Percentiles rank a stretch among this genome's conserved stretches.
Evolutionary conservation across 2,113 vertebrate genomes (phyloP).

Genomic region (Menura novaehollandiae): DNA sequence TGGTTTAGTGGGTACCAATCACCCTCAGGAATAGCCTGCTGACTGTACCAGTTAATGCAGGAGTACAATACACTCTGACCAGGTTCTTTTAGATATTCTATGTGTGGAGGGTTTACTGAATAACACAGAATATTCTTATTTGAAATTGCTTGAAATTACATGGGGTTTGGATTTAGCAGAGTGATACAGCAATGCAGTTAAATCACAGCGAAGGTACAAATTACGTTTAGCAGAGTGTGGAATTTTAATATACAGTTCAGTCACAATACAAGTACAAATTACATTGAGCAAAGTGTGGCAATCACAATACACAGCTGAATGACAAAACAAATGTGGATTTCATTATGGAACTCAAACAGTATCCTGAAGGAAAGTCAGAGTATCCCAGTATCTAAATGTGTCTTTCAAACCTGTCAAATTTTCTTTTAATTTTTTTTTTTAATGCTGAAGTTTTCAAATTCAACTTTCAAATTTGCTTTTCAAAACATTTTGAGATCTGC

Average conservation of each 20-base stretch:
- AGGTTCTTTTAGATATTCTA: neutral
- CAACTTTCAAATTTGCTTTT: neutral
- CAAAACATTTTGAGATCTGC: neutral
- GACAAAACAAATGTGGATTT: neutral
- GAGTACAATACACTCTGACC: neutral
- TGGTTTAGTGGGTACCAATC: neutral
- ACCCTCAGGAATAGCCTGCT: neutral
- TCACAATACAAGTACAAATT: neutral
- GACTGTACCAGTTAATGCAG: neutral
- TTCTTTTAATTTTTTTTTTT: neutral
- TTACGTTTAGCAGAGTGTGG: neutral
- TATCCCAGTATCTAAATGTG: neutral
- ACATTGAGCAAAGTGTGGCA: neutral
- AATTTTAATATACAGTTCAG: neutral
- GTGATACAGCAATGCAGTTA: neutral
- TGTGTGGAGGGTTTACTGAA: neutral
- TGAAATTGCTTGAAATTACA: neutral
- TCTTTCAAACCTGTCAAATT: neutral
- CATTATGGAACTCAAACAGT: neutral
- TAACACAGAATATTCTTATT: neutral
- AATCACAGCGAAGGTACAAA: neutral
- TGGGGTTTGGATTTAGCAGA: neutral
- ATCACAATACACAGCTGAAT: neutral
- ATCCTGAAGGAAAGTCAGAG: neutral
- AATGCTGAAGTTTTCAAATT: neutral